Base-by-base conservation (phyloP, 2,888 invertebrate genomes). In the Cenopis cana region DNA sequence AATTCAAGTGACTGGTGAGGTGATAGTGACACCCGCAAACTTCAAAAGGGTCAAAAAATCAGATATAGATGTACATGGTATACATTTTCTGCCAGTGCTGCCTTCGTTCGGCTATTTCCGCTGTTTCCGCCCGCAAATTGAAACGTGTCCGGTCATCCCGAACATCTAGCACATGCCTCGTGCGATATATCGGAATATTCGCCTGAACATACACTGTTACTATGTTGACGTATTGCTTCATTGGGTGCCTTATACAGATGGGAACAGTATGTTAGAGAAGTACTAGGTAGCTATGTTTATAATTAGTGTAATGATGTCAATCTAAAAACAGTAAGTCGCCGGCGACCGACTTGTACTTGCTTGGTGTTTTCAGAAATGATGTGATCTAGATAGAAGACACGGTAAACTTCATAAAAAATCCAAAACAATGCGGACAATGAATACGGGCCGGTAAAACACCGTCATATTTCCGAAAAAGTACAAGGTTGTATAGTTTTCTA, bases 81-180 rank as follows among this genome's bases (percentile, higher is more conserved):
- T 12, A 49, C 29, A 46, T 50, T 61, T 33, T 49, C 10, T 61
- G 36, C 36, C 36, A 50, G 36, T n/a, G 36, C 36, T 33, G 29
- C 33, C 18, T 29, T 20, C 36, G 24, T 52, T 41, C 36, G 36
- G 36, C 18, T 38, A 64, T 69, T 69, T 57, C 69, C 62, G 62
- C 3, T 14, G 38, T 24, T 64, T 57, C 69, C 62, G 11, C 50
- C 49, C 56, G 36, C 62, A 29, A 49, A 69, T 69, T 57, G 69
- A 64, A 68, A 55, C 60, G 29, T 54, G 41, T 50, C 54, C 33
- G 36, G 33, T 46, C 61, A 62, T 56, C 38, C 50, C 68, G 29
- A 38, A 24, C 33, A 36, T 61, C 33, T 17, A 33, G 24, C 67
- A 38, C 20, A 24, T 50, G 59, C 24, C n/a, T 20, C 57, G 50